Evolutionary conservation across 2,797 vertebrate species (phyloP).

Genomic region (Lemur catta): DNA sequence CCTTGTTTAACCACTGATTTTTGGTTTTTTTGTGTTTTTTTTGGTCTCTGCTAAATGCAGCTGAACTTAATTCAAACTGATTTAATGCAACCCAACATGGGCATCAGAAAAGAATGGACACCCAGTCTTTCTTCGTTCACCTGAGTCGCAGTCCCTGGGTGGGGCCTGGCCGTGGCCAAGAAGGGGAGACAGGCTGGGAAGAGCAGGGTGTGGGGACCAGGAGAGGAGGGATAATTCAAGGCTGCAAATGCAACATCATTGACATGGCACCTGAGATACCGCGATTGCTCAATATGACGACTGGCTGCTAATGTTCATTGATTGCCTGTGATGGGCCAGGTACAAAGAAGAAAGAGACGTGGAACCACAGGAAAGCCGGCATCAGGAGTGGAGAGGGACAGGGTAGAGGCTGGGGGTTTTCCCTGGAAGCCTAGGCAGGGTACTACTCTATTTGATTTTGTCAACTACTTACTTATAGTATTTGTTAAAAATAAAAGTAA

Average conservation of each 20-base stretch:
- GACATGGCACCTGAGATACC: neutral
- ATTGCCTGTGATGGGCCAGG: neutral
- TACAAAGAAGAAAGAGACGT: neutral
- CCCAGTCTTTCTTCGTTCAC: neutral
- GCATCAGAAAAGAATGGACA: neutral
- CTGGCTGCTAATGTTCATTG: neutral
- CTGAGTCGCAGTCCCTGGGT: neutral
- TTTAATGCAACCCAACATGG: neutral
- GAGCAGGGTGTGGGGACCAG: neutral
- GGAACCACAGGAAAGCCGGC: neutral
- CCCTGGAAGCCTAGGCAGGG: neutral
- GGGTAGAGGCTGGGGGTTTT: neutral
- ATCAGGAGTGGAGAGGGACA: neutral
- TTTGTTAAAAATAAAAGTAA: constrained; percentile 15
- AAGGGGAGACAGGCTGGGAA: neutral
- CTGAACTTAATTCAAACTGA: neutral
- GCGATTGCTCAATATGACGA: neutral
- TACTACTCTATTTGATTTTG: neutral
- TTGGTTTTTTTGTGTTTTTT: neutral
- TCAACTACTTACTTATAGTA: neutral
- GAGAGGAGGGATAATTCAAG: neutral
- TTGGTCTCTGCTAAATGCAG: neutral
- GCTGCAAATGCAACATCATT: neutral
- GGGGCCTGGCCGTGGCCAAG: neutral
- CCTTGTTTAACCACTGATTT: neutral